Base-by-base conservation (phyloP, 1,140 invertebrate genomes). In the Orius insidiosus region DNA sequence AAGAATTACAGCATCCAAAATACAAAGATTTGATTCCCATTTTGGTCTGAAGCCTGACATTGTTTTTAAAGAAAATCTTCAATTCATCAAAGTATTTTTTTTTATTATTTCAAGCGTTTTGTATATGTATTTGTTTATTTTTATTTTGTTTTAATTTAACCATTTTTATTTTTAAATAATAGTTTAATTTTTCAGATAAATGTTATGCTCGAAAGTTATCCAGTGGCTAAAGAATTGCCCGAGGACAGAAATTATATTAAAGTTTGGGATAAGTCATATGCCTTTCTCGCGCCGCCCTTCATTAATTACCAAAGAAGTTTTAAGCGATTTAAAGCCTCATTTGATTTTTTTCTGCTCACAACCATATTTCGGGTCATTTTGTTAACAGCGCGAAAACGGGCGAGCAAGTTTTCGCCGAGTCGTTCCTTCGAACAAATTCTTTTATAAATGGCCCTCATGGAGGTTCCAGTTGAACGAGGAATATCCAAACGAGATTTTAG, bases 311-410 rank as follows among this genome's bases (percentile, higher is more conserved):
- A 70, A 57, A 15, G 48, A 83, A 80, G 70, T 78, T 1, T 58
- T 78, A 4, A 68, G 70, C 46, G 66, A 72, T 55, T 61, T 83
- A 40, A 66, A 68, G 43, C 85, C 85, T 32, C 74, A 85, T 57
- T 65, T 89, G 47, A 80, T 89, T 55, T 81, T 92, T n/a, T 55
- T 80, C 82, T 48, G 88, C 75, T 3, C 87, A 92, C 58, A 78
- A 82, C 57, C 86, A 92, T 58, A 74, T 74, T 54, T 74, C 74
- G 0, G 68, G 68, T 59, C 68, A 71, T 52, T 62, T 72, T 40
- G 67, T 53, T 10, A 51, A 52, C 8, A 47, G 58, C 14, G 18
- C 48, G 8, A 46, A 52, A 18, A 51, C 51, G 16, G 49, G 46
- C 10, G 51, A 56, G 39, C 32, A 51, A 1, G 42, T 16, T 16